Evolutionary conservation across 2,113 vertebrate species (phyloP), one percentile per base, ranked within the genome.

Genomic region (Lates calcarifer): DNA sequence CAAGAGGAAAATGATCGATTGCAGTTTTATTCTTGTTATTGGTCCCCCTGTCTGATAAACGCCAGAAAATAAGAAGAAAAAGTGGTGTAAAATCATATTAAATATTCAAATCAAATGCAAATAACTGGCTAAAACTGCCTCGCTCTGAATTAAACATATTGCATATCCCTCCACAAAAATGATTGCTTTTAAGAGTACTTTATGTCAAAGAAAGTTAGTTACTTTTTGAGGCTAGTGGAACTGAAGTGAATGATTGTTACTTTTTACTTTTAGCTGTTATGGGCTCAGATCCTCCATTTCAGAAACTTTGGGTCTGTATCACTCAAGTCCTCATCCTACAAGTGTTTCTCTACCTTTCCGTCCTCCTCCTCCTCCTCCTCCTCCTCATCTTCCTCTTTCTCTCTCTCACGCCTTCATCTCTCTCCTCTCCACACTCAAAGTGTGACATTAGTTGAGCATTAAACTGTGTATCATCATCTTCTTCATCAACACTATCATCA

Each of bases 391-490:
- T 61, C 33, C 35, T 63, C 56, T 43, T 28, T 67, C 31, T 55
- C 55, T 37, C 29, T 82, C 45, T 76, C 68, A 65, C 22, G 41
- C 68, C 63, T 85, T 64, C 71, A 58, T 55, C 71, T 39, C 74
- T 14, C 67, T 31, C 13, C 31, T 53, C 71, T 57, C 29, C 67
- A 35, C 71, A 13, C 14, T 29, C 79, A 65, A 62, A 39, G 35
- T 82, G 82, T 76, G 79, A 83, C 83, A 51, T 80, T 47, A 63
- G 67, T 84, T 22, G 28, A 80, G 24, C 84, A 57, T 15, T 68
- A 26, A 80, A 74, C 62, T 22, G 53, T 89, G 80, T 71, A 87
- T 87, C 83, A 87, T 87, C 83, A 74, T 80, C 72, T 75, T 76
- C 74, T 70, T 87, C 81, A 67, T 81, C 86, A 74, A 47, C 72